A percentile compares a stretch with the other conserved stretches of the same genome.
phyloP scores from a whole-genome alignment of 2,797 vertebrate genomes.

The Danio aesculapii region DNA sequence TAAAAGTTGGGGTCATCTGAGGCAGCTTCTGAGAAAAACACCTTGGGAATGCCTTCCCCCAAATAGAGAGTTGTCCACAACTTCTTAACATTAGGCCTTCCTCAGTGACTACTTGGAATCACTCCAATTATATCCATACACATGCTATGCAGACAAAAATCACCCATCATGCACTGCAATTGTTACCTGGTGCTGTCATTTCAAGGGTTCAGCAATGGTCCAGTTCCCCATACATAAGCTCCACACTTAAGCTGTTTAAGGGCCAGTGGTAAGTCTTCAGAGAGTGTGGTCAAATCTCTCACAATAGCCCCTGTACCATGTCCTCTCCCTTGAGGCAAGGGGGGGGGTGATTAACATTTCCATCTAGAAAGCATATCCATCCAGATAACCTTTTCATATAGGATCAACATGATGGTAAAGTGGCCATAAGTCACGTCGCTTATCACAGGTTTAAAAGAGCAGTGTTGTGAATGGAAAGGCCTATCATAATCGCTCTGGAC shows the following conservation, averaged over 20 bases:
- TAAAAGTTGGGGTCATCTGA: conserved; percentile 16
- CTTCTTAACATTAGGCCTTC: conserved; percentile 27
- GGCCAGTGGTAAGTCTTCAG: conserved; percentile 44
- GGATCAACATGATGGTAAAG: conserved; percentile 60
- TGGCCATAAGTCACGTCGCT: conserved; percentile 55
- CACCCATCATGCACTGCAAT: conserved; percentile 40
- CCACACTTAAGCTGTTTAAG: conserved; percentile 38
- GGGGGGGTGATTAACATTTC: conserved; percentile 83
- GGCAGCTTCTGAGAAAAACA: conserved; percentile 20
- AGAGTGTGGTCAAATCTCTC: conserved; percentile 57
- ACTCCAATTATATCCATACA: conserved; percentile 43
- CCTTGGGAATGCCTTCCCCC: neutral
- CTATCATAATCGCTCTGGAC: conserved; percentile 54
- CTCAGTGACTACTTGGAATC: conserved; percentile 33
- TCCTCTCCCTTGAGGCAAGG: conserved; percentile 67
- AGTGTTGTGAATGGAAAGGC: conserved; percentile 60
- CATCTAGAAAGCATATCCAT: conserved; percentile 79
- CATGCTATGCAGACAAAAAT: conserved; percentile 33
- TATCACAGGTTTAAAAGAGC: conserved; percentile 62
- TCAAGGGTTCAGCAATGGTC: conserved; percentile 44
- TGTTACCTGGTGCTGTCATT: conserved; percentile 39
- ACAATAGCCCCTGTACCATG: conserved; percentile 53
- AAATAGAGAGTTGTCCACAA: neutral
- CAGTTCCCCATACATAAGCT: conserved; percentile 31
- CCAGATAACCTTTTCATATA: conserved; percentile 80